Evolutionary conservation across 2,797 vertebrate species (phyloP).

Genomic region (Brachyalestes nurse): DNA sequence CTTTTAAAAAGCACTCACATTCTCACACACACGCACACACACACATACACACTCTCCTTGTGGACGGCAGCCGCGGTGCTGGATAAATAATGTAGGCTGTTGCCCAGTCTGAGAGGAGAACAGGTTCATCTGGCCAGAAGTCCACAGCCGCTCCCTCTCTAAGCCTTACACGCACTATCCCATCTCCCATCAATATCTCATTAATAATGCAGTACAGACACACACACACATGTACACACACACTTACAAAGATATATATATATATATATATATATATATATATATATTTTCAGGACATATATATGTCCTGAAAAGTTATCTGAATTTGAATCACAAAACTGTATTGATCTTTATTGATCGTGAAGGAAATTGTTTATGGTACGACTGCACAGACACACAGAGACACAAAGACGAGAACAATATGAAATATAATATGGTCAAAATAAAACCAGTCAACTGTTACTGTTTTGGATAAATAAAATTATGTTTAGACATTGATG

Average conservation of each 20-base stretch:
- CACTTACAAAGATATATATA: too few relatives aligned
- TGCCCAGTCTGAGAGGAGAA: constrained; percentile 72
- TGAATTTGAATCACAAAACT: too few relatives aligned
- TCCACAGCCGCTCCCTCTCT: constrained; percentile 62
- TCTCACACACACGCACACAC: constrained; percentile 9
- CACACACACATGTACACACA: constrained; percentile 19
- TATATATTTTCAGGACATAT: neutral
- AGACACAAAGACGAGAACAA: too few relatives aligned
- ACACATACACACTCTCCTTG: constrained; percentile 27
- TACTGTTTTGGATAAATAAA: too few relatives aligned
- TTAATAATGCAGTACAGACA: constrained; percentile 76
- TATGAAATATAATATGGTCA: too few relatives aligned
- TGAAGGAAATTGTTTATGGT: too few relatives aligned
- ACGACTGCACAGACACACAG: too few relatives aligned
- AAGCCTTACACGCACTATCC: constrained; percentile 72
- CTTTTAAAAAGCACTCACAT: constrained; percentile 14
- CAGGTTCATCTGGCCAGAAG: constrained; percentile 70
- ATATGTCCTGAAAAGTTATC: neutral
- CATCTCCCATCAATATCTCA: constrained; percentile 79
- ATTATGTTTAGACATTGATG: too few relatives aligned
- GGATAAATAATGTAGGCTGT: constrained; percentile 81
- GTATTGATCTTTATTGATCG: too few relatives aligned
- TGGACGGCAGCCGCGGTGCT: constrained; percentile 61
- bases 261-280: neutral
- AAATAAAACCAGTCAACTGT: too few relatives aligned